Evolutionary conservation across 2,797 vertebrate genomes (phyloP), one percentile per base, ranked within the genome.

Genomic region (Anas georgica): DNA sequence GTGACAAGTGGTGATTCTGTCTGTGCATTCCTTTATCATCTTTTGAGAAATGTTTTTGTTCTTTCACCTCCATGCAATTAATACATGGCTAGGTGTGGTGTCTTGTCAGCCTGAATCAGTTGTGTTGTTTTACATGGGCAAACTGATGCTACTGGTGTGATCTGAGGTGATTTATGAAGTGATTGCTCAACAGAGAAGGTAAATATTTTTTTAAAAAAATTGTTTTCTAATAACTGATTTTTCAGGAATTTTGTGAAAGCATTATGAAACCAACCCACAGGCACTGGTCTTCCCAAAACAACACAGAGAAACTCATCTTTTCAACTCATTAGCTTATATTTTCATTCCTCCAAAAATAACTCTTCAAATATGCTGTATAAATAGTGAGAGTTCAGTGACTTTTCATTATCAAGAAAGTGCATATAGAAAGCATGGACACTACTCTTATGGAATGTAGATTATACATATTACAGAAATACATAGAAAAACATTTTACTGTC

Each of bases 91-190:
- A 43, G 17, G 9, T 79, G 73, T 79, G 73, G 43, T 85, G 72
- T 91, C 82, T 88, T 90, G 77, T 83, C 89, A 91, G 39, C 54
- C 55, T 64, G 43, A 26, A 60, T 90, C 83, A 83, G 70, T 60
- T 83, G 48, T 9, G 6, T 16, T 63, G 43, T 17, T 43, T 79
- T 85, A 28, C 23, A 14, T 41, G 33, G 67, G 12, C 35, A 77
- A 45, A 43, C 37, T 45, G 58, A 13, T 7, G 12, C 68, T 90
- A 55, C 74, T 85, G 77, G 39, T 90, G 45, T 22, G 58, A 70
- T 31, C 46, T 83, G 83, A 88, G 41, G 60, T 26, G 39, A 68
- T 29, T 91, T 29, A 43, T 46, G 37, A 69, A 88, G 31, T 58
- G 37, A 88, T 72, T 94, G 92, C 70, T 77, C 77, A 81, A 28